phyloP scores from a whole-genome alignment of 2,113 vertebrate genomes.

The Halichoerus grypus region DNA sequence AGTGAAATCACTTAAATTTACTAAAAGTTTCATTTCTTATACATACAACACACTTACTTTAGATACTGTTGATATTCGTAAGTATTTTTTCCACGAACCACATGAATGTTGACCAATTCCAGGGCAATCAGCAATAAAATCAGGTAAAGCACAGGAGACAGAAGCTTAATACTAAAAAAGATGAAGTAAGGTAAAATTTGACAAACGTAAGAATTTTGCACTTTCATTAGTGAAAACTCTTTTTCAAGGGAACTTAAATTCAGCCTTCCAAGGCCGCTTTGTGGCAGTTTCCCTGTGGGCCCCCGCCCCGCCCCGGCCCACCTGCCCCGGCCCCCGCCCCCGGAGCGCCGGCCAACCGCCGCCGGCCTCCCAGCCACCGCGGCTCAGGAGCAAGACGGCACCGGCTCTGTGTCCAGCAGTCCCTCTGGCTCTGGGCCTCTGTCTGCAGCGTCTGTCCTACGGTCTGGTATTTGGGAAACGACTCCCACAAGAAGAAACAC shows the following conservation, averaged over 20 bases:
- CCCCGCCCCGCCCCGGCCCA: rapidly evolving
- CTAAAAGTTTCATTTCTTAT: rapidly evolving
- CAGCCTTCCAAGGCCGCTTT: neutral
- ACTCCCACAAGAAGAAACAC: neutral
- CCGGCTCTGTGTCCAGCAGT: neutral
- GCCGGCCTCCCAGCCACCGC: neutral
- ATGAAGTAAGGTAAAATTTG: neutral
- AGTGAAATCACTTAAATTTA: rapidly evolving
- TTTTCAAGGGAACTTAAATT: neutral
- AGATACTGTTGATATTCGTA: constrained; percentile 85
- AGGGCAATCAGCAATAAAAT: constrained; percentile 83
- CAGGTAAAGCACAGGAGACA: constrained; percentile 83
- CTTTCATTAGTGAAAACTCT: neutral
- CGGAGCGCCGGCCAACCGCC: neutral
- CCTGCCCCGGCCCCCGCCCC: neutral
- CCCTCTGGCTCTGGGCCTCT: rapidly evolving
- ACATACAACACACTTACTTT: constrained; percentile 82
- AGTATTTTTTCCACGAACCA: constrained; percentile 71
- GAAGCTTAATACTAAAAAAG: constrained; percentile 81
- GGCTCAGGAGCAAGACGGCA: neutral
- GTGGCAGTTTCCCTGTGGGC: neutral
- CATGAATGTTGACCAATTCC: constrained; percentile 82
- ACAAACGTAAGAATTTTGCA: neutral
- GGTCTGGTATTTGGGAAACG: rapidly evolving
- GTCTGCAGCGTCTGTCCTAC: rapidly evolving